These are phyloP conservation scores for Hepsetus odoe DNA, from an alignment of 2,113 vertebrate species.

Conservation along the genomic window DNA sequence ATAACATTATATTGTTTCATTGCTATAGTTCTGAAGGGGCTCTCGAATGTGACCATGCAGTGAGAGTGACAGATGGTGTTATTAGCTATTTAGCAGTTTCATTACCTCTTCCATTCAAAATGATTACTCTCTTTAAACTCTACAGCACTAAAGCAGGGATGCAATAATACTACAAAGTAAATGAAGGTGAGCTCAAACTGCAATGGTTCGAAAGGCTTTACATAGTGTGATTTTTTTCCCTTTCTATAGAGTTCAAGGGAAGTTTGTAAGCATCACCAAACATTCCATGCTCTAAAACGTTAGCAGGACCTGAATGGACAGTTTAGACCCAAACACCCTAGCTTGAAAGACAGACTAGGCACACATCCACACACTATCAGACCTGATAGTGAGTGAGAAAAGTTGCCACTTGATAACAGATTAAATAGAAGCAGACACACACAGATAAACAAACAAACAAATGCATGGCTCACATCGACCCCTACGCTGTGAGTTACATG, in stretches of 20 bases:
- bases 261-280: slow-evolving; percentile 25
- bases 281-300: slow-evolving; percentile 8
- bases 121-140: too few relatives aligned
- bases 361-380: slow-evolving; percentile 19
- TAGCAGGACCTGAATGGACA: slow-evolving; percentile 25
- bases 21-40: too few relatives aligned
- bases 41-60: too few relatives aligned
- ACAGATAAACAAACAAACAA: slow-evolving; percentile 16
- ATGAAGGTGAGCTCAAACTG: background rate
- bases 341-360: slow-evolving; percentile 30
- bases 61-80: too few relatives aligned
- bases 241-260: slow-evolving; percentile 1
- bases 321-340: slow-evolving; percentile 7
- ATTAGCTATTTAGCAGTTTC: too few relatives aligned
- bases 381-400: background rate
- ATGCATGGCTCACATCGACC: background rate
- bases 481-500: background rate
- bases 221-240: background rate
- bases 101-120: too few relatives aligned
- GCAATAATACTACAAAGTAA: too few relatives aligned
- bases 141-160: too few relatives aligned
- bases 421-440: background rate
- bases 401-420: slow-evolving; percentile 2
- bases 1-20: too few relatives aligned
- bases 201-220: background rate